Percentiles rank a stretch among this genome's conserved stretches.
phyloP scores from a whole-genome alignment of 2,888 invertebrate species.

The Noctua fimbriata region DNA sequence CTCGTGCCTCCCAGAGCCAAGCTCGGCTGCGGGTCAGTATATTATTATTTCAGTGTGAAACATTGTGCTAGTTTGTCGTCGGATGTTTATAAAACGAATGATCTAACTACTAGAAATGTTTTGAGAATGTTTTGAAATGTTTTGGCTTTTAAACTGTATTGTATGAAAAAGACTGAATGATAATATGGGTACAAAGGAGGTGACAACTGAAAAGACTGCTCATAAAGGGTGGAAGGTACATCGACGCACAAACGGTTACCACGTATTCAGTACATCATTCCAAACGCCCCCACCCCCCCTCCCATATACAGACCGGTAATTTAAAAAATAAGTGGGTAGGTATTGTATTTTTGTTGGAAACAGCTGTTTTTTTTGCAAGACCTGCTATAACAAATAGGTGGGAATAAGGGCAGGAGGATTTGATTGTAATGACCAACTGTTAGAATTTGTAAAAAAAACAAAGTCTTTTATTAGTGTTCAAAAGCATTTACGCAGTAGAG shows the following conservation, averaged over 20 bases:
- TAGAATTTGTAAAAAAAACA: not conserved
- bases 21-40: conserved; percentile 94
- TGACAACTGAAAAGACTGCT: not conserved
- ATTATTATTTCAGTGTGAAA: conserved; percentile 29
- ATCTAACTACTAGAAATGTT: conserved; percentile 14
- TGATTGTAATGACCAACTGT: not conserved
- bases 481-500: not conserved
- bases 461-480: not conserved
- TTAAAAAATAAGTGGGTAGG: not conserved
- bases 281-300: not conserved
- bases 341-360: not conserved
- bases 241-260: not conserved
- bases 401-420: too few species aligned
- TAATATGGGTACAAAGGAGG: conserved; percentile 8
- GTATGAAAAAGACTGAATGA: not conserved
- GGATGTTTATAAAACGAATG: conserved; percentile 28
- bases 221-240: not conserved
- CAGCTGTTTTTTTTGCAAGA: not conserved
- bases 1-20: conserved; percentile 95
- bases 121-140: too few species aligned
- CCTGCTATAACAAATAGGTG: not conserved
- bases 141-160: not conserved
- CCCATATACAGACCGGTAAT: not conserved
- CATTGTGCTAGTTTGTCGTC: conserved; percentile 1
- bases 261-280: not conserved